phyloP scores from a whole-genome alignment of 2,888 invertebrate species.

The Megaustenia siamemsis region DNA sequence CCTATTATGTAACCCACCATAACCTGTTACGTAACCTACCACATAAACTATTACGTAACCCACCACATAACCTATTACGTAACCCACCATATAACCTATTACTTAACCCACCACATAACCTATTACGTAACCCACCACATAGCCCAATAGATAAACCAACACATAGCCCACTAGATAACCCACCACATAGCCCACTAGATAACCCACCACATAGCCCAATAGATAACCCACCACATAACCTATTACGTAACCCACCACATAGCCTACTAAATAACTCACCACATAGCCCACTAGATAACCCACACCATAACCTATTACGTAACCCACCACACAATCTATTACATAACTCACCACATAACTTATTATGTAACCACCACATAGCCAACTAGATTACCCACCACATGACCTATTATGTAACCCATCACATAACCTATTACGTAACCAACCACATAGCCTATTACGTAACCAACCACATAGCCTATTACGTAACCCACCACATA shows the following conservation, averaged over 20 bases:
- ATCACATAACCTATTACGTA: not conserved
- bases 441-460: not conserved
- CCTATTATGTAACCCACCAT: not conserved
- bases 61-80: not conserved
- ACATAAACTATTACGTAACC: not conserved
- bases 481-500: not conserved
- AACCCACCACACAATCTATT: not conserved
- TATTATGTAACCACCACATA: not conserved
- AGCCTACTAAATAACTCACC: not conserved
- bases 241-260: not conserved
- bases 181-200: not conserved
- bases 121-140: not conserved
- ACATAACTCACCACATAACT: not conserved
- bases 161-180: not conserved
- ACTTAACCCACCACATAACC: not conserved
- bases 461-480: not conserved
- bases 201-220: not conserved
- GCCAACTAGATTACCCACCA: not conserved
- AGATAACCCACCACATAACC: not conserved
- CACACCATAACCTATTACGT: not conserved
- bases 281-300: not conserved
- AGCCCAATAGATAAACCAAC: not conserved
- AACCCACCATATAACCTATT: not conserved
- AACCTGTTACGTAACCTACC: not conserved
- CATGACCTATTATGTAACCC: not conserved